Conservation (phyloP, 2,888 invertebrate genomes). For the Caenorhabditis becei region DNA sequence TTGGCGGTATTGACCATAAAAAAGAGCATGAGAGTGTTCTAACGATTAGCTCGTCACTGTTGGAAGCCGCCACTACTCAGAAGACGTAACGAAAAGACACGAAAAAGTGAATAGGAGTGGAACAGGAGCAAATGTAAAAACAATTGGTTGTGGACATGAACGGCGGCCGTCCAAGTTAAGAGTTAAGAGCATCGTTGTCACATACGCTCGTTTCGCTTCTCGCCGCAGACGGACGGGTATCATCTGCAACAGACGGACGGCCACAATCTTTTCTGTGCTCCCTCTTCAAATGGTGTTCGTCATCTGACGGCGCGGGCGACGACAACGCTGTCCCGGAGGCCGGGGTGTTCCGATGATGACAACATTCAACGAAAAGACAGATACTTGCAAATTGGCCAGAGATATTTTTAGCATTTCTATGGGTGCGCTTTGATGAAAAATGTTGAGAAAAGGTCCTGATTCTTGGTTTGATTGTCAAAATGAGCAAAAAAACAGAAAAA, state of each 20-base stretch:
- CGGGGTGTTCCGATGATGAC: slow-evolving; percentile 49
- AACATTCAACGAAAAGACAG: slow-evolving; percentile 43
- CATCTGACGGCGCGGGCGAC: slow-evolving; percentile 30
- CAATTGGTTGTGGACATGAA: slow-evolving; percentile 65
- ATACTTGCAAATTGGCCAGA: slow-evolving; percentile 39
- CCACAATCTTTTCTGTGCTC: slow-evolving; percentile 39
- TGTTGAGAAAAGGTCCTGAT: neutral
- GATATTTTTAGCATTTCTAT: slow-evolving; percentile 13
- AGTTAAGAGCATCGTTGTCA: slow-evolving; percentile 58
- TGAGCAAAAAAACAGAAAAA: too few species aligned
- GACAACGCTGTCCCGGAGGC: slow-evolving; percentile 19
- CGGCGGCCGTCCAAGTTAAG: slow-evolving; percentile 54
- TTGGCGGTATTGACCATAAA: slow-evolving; percentile 25
- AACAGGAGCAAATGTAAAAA: slow-evolving; percentile 62
- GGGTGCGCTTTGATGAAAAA: slow-evolving; percentile 7
- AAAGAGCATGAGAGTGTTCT: slow-evolving; percentile 13
- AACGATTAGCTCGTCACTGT: slow-evolving; percentile 39
- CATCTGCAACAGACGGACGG: slow-evolving; percentile 30
- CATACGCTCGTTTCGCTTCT: slow-evolving; percentile 28
- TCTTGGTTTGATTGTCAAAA: too few species aligned
- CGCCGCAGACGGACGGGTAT: slow-evolving; percentile 22
- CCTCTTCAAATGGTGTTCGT: slow-evolving; percentile 42
- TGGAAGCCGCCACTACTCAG: slow-evolving; percentile 27
- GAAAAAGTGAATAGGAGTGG: slow-evolving; percentile 46
- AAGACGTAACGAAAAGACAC: slow-evolving; percentile 32